phyloP scores from a whole-genome alignment of 2,113 vertebrate species.

The Crotophaga sulcirostris region DNA sequence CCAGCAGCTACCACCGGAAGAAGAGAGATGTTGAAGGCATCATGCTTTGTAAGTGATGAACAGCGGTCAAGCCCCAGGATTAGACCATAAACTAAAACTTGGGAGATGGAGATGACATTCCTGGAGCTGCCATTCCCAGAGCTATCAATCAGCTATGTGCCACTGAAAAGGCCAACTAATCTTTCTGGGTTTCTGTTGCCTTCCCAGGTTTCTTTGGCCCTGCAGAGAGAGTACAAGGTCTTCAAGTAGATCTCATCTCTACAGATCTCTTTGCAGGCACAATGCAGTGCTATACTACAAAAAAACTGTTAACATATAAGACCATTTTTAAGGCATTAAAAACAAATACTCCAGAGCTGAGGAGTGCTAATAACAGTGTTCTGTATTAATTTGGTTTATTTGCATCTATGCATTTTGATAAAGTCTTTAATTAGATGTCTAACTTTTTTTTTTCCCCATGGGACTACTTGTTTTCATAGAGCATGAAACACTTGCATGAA shows the following conservation, averaged over 20 bases:
- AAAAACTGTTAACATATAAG: background rate
- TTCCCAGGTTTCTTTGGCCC: background rate
- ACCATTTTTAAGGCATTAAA: background rate
- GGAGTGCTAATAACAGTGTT: background rate
- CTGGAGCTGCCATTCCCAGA: background rate
- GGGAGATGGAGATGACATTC: background rate
- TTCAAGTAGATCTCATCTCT: background rate
- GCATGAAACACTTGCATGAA: background rate
- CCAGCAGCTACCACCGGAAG: background rate
- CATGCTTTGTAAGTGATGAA: background rate
- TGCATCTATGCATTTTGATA: background rate
- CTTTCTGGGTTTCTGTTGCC: background rate
- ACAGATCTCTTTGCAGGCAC: fast-evolving
- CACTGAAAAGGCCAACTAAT: background rate
- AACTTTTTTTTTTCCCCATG: background rate
- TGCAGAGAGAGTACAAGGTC: background rate
- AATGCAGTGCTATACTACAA: background rate
- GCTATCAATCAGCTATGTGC: background rate
- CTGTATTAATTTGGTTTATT: background rate
- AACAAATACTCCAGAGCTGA: background rate
- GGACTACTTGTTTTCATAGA: background rate
- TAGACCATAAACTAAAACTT: background rate
- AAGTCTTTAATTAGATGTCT: background rate
- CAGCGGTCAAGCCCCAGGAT: background rate
- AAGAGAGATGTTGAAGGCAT: background rate